A percentile compares a stretch with the other conserved stretches of the same genome.
Evolutionary conservation across 2,113 vertebrate species (phyloP).

Genomic region (Triplophysa dalaica): DNA sequence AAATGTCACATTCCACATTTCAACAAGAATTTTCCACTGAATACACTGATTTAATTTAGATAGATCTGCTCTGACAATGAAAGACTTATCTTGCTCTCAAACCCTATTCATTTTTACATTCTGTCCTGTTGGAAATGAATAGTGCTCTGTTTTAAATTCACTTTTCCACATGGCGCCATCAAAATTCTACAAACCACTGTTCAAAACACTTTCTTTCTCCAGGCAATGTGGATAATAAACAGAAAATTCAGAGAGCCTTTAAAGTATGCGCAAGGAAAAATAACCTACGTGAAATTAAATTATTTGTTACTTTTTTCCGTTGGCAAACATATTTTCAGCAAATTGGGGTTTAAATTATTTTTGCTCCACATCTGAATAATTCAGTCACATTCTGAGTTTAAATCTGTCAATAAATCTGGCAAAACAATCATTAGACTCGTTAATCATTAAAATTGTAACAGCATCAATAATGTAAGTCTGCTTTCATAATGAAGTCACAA

Average conservation of each 20-base stretch:
- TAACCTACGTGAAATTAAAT: background rate
- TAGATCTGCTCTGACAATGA: slow-evolving; percentile 41
- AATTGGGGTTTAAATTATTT: slow-evolving; percentile 2
- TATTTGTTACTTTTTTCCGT: slow-evolving; percentile 14
- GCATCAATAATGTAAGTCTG: slow-evolving; percentile 14
- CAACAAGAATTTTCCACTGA: slow-evolving; percentile 40
- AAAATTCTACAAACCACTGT: slow-evolving; percentile 29
- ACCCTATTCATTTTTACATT: slow-evolving; percentile 33
- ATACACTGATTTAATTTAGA: slow-evolving; percentile 50
- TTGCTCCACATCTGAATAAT: slow-evolving; percentile 14
- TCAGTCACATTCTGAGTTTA: slow-evolving; percentile 7
- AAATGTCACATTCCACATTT: slow-evolving; percentile 43
- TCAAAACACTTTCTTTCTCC: slow-evolving; percentile 7
- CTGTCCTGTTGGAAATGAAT: slow-evolving; percentile 35
- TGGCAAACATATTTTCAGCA: slow-evolving; percentile 14
- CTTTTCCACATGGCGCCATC: slow-evolving; percentile 20
- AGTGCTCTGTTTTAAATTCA: slow-evolving; percentile 35
- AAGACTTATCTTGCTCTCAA: slow-evolving; percentile 31
- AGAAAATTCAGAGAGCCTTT: slow-evolving; percentile 12
- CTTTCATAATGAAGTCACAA: background rate
- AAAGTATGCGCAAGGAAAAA: background rate
- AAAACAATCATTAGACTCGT: slow-evolving; percentile 9
- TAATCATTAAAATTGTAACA: background rate
- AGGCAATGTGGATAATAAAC: slow-evolving; percentile 23
- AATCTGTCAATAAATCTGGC: slow-evolving; percentile 15